A percentile compares a stretch with the other conserved stretches of the same genome.
Evolutionary conservation across 2,888 invertebrate species (phyloP).

Genomic region (Cryptus viduatorius): DNA sequence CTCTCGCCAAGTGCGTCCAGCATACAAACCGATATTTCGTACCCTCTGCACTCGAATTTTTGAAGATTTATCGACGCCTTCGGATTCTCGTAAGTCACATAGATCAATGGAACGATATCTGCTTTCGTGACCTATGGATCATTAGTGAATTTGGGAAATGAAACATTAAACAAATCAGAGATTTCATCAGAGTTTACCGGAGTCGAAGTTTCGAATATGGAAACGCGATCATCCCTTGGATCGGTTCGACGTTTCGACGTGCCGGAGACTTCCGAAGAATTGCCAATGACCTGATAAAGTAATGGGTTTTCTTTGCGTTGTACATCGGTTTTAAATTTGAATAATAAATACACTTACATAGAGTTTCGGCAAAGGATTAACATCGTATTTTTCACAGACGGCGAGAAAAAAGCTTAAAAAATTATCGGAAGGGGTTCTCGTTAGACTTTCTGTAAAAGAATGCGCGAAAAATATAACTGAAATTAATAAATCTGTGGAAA

Average conservation of each 20-base stretch:
- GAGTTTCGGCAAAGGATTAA: constrained; percentile 60
- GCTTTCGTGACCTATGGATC: neutral
- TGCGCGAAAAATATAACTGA: neutral
- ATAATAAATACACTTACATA: constrained; percentile 18
- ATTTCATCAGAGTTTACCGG: neutral
- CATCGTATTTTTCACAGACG: constrained; percentile 58
- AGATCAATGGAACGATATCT: constrained; percentile 48
- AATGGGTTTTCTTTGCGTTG: neutral
- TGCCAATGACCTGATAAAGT: constrained; percentile 5
- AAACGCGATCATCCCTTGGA: neutral
- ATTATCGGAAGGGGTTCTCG: constrained; percentile 42
- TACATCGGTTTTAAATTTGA: neutral
- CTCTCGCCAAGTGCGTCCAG: constrained; percentile 70
- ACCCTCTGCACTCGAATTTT: constrained; percentile 72
- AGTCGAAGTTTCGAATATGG: neutral
- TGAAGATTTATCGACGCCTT: constrained; percentile 47
- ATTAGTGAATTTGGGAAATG: neutral
- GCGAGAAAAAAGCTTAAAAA: constrained; percentile 56
- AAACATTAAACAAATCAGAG: neutral
- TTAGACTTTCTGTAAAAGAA: constrained; percentile 6
- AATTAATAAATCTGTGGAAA: neutral
- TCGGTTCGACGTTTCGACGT: constrained; percentile 23
- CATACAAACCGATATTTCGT: constrained; percentile 69
- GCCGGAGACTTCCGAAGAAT: neutral
- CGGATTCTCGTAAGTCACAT: constrained; percentile 63